Percentiles rank a stretch among this genome's conserved stretches.
Evolutionary conservation across 2,888 invertebrate genomes (phyloP).

Genomic region (Periphyllus acericola): DNA sequence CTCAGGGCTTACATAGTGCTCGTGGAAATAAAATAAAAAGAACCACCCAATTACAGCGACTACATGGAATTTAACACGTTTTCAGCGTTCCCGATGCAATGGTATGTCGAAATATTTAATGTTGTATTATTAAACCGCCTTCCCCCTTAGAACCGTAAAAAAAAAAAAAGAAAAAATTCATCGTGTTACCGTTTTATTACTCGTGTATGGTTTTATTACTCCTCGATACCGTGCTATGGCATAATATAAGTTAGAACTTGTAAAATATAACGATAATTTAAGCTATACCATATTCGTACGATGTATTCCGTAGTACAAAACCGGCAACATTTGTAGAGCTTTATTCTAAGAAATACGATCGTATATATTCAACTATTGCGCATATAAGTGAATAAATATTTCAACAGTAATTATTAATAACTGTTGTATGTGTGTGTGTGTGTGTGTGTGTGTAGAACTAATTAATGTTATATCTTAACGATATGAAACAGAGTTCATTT

Average conservation of each 20-base stretch:
- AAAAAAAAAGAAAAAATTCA: slow-evolving; percentile 4
- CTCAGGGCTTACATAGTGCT: background rate
- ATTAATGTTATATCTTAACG: too few species aligned
- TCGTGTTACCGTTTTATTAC: slow-evolving; percentile 6
- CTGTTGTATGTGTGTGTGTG: too few species aligned
- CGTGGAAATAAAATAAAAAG: background rate
- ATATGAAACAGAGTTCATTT: too few species aligned
- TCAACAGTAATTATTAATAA: too few species aligned
- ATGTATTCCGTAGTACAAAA: background rate
- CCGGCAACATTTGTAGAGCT: background rate
- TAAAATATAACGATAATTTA: background rate
- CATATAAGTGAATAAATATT: too few species aligned
- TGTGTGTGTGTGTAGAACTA: too few species aligned
- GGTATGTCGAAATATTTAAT: slow-evolving; percentile 21
- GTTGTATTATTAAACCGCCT: background rate
- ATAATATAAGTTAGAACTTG: background rate
- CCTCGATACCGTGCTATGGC: background rate
- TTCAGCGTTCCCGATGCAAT: background rate
- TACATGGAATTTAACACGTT: slow-evolving; percentile 7
- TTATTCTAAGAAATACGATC: too few species aligned
- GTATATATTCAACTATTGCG: too few species aligned
- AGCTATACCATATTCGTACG: background rate
- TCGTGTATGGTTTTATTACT: slow-evolving; percentile 18
- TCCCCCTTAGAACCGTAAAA: slow-evolving; percentile 19
- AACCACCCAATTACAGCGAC: slow-evolving; percentile 1